phyloP scores from a whole-genome alignment of 2,797 vertebrate species.

The Pipistrellus kuhlii region DNA sequence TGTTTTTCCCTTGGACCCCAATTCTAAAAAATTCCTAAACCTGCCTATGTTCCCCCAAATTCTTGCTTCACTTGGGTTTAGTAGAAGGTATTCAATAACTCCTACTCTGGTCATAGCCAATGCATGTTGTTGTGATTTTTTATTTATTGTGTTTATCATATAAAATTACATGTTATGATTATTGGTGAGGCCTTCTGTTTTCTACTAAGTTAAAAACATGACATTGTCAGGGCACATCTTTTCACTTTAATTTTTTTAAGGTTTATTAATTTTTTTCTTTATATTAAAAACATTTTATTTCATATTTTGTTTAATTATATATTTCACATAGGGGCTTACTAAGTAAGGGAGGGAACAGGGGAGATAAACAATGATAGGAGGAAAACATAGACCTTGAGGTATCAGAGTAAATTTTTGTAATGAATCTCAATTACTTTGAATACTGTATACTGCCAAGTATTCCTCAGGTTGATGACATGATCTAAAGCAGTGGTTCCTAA shows the following conservation, averaged over 20 bases:
- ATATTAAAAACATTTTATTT: background rate
- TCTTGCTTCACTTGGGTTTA: background rate
- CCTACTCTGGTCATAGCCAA: background rate
- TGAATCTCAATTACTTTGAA: background rate
- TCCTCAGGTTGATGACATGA: constrained; percentile 12
- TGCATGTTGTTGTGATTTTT: background rate
- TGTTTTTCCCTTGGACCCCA: too few relatives aligned
- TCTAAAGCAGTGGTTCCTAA: background rate
- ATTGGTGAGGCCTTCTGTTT: background rate
- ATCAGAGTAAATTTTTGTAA: constrained; percentile 11
- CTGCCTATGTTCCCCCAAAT: too few relatives aligned
- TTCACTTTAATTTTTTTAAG: constrained; percentile 35
- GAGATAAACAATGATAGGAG: background rate
- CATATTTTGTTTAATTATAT: constrained; percentile 23
- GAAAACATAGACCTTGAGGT: background rate
- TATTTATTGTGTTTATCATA: background rate
- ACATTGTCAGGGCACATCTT: background rate
- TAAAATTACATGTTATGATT: background rate
- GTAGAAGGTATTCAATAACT: background rate
- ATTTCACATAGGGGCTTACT: background rate
- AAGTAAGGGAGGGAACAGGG: background rate
- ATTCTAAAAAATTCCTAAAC: too few relatives aligned
- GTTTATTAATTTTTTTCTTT: constrained; percentile 26
- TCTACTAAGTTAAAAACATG: background rate
- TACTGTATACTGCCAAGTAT: background rate